Conservation (phyloP, 92 coral and sea anemone species). For the Bergia sp. region DNA sequence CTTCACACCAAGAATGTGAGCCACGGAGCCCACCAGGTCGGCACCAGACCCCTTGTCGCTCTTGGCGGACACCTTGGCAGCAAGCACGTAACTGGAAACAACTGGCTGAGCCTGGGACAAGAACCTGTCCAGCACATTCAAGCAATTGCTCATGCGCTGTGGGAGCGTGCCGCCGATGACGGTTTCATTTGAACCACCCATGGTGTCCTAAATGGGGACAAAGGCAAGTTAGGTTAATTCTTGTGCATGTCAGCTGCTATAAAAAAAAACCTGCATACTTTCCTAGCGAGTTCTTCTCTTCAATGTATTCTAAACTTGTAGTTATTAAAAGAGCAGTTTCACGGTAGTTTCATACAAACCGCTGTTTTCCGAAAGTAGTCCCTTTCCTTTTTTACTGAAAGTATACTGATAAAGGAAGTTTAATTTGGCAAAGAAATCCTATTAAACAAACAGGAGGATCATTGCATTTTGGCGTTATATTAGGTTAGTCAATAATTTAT, state of each 20-base stretch:
- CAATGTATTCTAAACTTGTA: too few relatives aligned
- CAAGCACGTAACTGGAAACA: slow-evolving; percentile 78
- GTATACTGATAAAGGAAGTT: too few relatives aligned
- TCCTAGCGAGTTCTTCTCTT: background rate
- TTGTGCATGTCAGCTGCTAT: background rate
- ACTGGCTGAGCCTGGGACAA: slow-evolving; percentile 86
- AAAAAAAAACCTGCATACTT: background rate
- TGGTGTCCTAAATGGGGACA: slow-evolving; percentile 65
- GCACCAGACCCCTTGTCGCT: slow-evolving; percentile 73
- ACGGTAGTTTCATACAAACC: too few relatives aligned
- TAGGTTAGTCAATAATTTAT: too few relatives aligned
- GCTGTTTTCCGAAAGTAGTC: too few relatives aligned
- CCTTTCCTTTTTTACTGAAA: too few relatives aligned
- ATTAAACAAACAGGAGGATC: too few relatives aligned
- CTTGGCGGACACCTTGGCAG: slow-evolving; percentile 67
- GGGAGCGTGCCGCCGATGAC: slow-evolving; percentile 87
- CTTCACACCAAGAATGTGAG: slow-evolving; percentile 77
- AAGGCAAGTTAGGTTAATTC: background rate
- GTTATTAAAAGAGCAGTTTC: too few relatives aligned
- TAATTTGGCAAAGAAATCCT: too few relatives aligned
- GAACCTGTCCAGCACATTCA: slow-evolving; percentile 79
- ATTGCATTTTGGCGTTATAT: too few relatives aligned
- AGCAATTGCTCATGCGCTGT: slow-evolving; percentile 92
- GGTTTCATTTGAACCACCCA: slow-evolving; percentile 88
- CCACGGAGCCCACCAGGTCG: slow-evolving; percentile 79